Base-by-base conservation (phyloP, 2,888 invertebrate genomes). In the Oeneis ivallda region DNA sequence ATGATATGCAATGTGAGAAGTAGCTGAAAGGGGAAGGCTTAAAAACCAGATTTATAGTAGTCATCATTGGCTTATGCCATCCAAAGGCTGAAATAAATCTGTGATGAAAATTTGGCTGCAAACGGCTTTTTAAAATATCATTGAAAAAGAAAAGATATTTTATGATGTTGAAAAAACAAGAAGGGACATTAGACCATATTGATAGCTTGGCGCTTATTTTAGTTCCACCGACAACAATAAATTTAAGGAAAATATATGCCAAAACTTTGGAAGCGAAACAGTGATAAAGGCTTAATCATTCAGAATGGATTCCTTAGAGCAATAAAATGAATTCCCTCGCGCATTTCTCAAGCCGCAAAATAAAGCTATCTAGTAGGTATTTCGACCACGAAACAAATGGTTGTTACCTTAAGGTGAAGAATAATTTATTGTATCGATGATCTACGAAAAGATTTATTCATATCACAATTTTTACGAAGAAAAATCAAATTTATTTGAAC, bases 231-330 rank as follows among this genome's bases (percentile, higher is more conserved):
- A 11, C 11, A 49, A 54, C 15, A 54, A 47, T 39, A 34, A 45
- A 52, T 39, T 53, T 52, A 56, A 34, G 26, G 17, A 57, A 61
- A 61, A 49, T 37, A 37, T 34, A 47, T 11, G 17, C n/a, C 13
- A 69, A 73, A 73, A 73, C 71, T 68, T 69, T 65, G 71, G 73
- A 77, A 79, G 74, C 72, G 76, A 79, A 81, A 77, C 75, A 78
- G 71, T 74, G 75, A 77, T 79, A 80, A 80, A 82, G 80, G 57
- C 78, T 81, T 82, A 81, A 83, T 84, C 80, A 83, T 82, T 78
- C 74, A 73, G 77, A 81, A 83, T 80, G 75, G 78, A 79, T 81
- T 79, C 70, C 76, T 76, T 78, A 78, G 78, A 80, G 79, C 79
- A 82, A 81, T 81, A 83, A 75, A 81, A 75, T 76, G 72, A 76